These are phyloP conservation scores for Monomorium pharaonis DNA, from an alignment of 1,140 invertebrate species.

Conservation along the genomic window DNA sequence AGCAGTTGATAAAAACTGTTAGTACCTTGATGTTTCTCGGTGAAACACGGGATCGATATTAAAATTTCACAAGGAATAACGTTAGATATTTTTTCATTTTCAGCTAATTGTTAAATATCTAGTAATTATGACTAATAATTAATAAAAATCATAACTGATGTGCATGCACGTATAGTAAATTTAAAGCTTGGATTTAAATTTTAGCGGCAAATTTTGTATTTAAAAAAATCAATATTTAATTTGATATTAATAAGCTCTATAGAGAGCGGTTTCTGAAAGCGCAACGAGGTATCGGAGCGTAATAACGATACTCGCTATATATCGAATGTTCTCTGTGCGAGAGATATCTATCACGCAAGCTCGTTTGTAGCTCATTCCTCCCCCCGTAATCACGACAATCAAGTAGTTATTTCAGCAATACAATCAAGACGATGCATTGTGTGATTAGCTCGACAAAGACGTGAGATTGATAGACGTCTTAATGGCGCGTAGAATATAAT, in stretches of 20 bases:
- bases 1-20: conserved; percentile 7
- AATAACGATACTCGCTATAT: conserved; percentile 11
- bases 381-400: conserved; percentile 59
- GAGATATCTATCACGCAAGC: conserved; percentile 15
- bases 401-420: conserved; percentile 58
- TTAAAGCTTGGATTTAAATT: neutral
- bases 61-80: neutral
- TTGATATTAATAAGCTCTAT: neutral
- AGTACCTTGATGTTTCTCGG: neutral
- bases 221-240: neutral
- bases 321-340: conserved; percentile 11
- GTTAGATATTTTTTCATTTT: neutral
- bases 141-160: neutral
- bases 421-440: conserved; percentile 50
- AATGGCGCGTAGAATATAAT: conserved; percentile 10
- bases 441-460: conserved; percentile 58
- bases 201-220: neutral
- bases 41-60: neutral
- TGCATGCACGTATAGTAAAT: neutral
- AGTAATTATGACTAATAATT: neutral
- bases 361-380: neutral
- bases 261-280: neutral
- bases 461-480: conserved; percentile 35
- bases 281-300: neutral
- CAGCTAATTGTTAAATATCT: neutral